These are phyloP conservation scores for Dicrostonyx torquatus DNA, from an alignment of 2,797 vertebrate genomes.

Conservation along the genomic window DNA sequence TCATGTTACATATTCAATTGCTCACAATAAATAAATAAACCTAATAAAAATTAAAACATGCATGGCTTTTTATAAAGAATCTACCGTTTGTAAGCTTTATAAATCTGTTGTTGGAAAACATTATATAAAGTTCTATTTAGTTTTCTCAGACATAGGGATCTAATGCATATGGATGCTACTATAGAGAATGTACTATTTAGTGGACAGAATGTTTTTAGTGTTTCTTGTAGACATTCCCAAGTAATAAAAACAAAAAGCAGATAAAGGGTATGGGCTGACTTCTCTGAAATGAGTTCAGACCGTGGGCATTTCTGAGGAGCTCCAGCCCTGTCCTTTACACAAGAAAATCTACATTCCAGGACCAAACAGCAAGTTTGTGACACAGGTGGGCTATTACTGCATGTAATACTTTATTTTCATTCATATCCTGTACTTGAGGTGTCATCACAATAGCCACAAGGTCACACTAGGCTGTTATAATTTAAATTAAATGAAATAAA, in stretches of 20 bases:
- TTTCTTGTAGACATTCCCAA: background rate
- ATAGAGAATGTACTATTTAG: too few species aligned
- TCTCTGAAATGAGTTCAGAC: background rate
- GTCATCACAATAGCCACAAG: background rate
- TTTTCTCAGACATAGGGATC: background rate
- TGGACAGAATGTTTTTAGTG: rapidly evolving
- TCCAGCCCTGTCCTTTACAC: background rate
- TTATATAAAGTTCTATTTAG: background rate
- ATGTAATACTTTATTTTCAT: background rate
- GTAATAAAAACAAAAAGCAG: background rate
- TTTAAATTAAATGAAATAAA: background rate
- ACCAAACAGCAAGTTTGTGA: background rate
- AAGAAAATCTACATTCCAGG: background rate
- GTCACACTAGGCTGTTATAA: background rate
- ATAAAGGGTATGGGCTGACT: background rate
- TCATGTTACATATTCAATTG: background rate
- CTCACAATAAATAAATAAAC: background rate
- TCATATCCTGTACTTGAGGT: background rate
- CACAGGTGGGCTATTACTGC: background rate
- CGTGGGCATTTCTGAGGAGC: background rate
- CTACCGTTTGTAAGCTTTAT: background rate
- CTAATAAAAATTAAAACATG: background rate
- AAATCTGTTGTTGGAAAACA: background rate
- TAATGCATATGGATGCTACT: background rate
- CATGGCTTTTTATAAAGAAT: background rate